Evolutionary conservation across 2,888 invertebrate species (phyloP).

Genomic region (Dryococelus australis): DNA sequence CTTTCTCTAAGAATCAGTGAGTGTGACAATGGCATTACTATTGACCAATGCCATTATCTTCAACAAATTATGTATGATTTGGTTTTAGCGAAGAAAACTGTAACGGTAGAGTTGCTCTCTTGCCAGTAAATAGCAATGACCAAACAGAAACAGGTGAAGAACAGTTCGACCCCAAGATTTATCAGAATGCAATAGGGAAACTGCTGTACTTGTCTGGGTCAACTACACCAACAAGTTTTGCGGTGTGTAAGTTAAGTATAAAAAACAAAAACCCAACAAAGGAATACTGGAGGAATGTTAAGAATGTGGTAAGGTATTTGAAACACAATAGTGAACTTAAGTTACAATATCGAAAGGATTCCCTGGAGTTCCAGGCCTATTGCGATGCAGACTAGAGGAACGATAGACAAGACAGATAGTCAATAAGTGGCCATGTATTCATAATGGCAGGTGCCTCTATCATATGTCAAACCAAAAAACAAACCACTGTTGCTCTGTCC

Average conservation of each 20-base stretch:
- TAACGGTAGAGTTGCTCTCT: not conserved
- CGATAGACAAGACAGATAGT: not conserved
- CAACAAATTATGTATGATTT: not conserved
- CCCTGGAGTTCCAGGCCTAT: not conserved
- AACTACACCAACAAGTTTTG: not conserved
- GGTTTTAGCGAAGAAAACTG: not conserved
- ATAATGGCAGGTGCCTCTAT: constrained; percentile 9
- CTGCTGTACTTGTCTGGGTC: not conserved
- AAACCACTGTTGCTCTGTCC: not conserved
- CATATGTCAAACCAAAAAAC: not conserved
- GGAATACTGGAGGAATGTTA: too few species aligned
- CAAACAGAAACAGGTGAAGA: not conserved
- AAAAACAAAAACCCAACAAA: not conserved
- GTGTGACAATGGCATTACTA: not conserved
- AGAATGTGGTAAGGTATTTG: not conserved
- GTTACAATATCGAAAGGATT: not conserved
- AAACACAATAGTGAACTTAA: not conserved
- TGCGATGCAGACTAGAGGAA: not conserved
- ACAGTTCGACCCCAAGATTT: not conserved
- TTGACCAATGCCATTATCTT: not conserved
- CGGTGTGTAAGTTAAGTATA: not conserved
- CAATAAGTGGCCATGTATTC: not conserved
- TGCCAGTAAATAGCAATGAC: not conserved
- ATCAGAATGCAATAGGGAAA: not conserved
- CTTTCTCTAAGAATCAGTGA: not conserved